Percentiles rank a stretch among this genome's conserved stretches.
phyloP scores from a whole-genome alignment of 2,888 invertebrate genomes.

The Altica lythri region DNA sequence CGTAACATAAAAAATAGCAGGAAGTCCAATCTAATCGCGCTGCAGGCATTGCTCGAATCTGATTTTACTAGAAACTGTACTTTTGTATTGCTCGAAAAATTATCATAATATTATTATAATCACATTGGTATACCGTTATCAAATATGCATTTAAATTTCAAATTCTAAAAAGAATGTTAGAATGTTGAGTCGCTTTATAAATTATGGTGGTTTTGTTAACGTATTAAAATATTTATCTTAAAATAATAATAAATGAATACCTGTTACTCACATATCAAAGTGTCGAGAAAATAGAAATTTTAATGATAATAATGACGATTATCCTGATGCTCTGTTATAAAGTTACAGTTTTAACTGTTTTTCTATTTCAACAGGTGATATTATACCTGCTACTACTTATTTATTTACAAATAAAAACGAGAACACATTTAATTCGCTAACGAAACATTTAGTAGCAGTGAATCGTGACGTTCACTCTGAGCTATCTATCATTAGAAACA shows the following conservation, averaged over 20 bases:
- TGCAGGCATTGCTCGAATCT: conserved; percentile 12
- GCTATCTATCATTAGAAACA: too few species aligned
- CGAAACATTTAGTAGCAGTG: too few species aligned
- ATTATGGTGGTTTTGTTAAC: conserved; percentile 23
- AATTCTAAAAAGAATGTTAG: conserved; percentile 29
- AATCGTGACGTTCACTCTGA: too few species aligned
- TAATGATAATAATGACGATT: conserved; percentile 24
- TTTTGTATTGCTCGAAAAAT: conserved; percentile 26
- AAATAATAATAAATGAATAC: conserved; percentile 26
- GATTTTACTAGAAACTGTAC: conserved; percentile 28
- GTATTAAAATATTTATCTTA: conserved; percentile 31
- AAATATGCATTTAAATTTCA: conserved; percentile 30
- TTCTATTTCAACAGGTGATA: conserved; percentile 12
- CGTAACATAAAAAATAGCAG: conserved; percentile 8
- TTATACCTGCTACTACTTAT: conserved; percentile 3
- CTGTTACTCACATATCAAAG: conserved; percentile 22
- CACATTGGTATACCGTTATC: conserved; percentile 18
- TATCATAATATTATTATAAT: conserved; percentile 31
- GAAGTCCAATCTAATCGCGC: conserved; percentile 15
- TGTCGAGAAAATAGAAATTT: conserved; percentile 23
- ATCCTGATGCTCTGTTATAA: conserved; percentile 18
- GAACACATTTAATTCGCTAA: too few species aligned
- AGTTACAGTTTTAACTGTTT: conserved; percentile 22
- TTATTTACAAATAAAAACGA: too few species aligned
- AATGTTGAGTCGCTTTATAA: conserved; percentile 24